Base-by-base conservation (phyloP, 1,140 invertebrate genomes). In the Charaxes varanes region DNA sequence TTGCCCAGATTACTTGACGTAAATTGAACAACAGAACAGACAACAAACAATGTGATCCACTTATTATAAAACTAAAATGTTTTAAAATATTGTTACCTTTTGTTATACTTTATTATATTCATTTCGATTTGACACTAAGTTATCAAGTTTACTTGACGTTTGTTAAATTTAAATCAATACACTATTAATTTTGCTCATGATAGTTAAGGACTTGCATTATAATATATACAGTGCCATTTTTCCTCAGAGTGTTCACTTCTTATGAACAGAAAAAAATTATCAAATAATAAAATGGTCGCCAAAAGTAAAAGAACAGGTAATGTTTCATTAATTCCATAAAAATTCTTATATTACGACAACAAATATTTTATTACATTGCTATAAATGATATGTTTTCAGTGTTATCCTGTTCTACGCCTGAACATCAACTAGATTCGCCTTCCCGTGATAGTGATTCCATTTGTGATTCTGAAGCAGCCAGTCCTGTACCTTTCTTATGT, bases 401-500 rank as follows among this genome's bases (percentile, higher is more conserved):
- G 15, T 37, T 68, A 36, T 53, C 71, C n/a, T 84, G 80, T 59
- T 84, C 83, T 16, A 84, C 84, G 18, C 79, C 76, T 8, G 70
- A 78, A 36, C 67, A 65, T 32, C 41, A 41, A 17, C 34, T 56
- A 11, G 69, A 82, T 18, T 83, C 84, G 2, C 76, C 84, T 4
- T 72, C 79, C 7, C 63, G 73, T 38, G 71, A 83, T 34, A 79
- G 78, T 52, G 80, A 82, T 36, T 74, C 72, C 7, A 53, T 82
- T 19, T 72, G 59, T 55, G 72, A 79, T 38, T 82, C 80, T 1
- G 73, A 79, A 13, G 55, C 64, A 4, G 67, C 68, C 1, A 85
- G 82, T 40, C 84, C 84, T 8, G 76, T 85, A 3, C 79, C 77
- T 15, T 85, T 85, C 61, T 27, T 84, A 2, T 85, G 76, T 41